Evolutionary conservation across 2,113 vertebrate genomes (phyloP), one percentile per base, ranked within the genome.

Genomic region (Tretioscincus oriximinensis): DNA sequence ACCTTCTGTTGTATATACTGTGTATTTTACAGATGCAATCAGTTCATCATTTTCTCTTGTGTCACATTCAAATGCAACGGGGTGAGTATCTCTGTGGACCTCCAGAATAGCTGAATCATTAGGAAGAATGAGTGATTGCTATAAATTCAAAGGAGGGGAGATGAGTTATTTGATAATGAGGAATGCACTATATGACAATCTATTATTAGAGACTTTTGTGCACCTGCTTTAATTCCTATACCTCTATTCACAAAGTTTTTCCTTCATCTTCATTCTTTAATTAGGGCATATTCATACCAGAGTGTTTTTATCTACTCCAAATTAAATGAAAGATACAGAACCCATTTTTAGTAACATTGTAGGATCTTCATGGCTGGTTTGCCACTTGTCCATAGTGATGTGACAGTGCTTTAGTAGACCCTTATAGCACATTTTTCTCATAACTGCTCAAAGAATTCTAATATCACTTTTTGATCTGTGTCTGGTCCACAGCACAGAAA

Each of bases 11-110:
- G 91, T 70, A 47, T 93, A 87, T 67, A 94, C 65, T 81, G 76
- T 90, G 76, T 93, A 89, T 90, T 89, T 95, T 91, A 95, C 31
- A 88, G 91, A 85, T 28, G 91, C 92, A 87, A 94, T 49, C 74
- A 20, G 1, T 83, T 87, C 92, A 85, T 83, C 83, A 63, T 91
- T 88, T 81, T 92, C 91, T 69, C 68, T 22, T 24, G 88, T 94
- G 72, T 91, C 89, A 83, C 85, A 88, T 72, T 92, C 76, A 4
- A 91, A 94, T 86, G 91, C 89, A 81, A 84, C 7, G 0, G 82
- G 91, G 45, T 47, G 87, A 47, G 1, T 75, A 73, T 81, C 88
- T 79, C 91, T 90, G 66, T 6, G 76, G 76, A 90, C 90, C 76
- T 93, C 85, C 70, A 87, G 64, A 87, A 92, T 1, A 89, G 90